Evolutionary conservation across 2,888 invertebrate genomes (phyloP).

Genomic region (Rhagophthalmus giganteus): DNA sequence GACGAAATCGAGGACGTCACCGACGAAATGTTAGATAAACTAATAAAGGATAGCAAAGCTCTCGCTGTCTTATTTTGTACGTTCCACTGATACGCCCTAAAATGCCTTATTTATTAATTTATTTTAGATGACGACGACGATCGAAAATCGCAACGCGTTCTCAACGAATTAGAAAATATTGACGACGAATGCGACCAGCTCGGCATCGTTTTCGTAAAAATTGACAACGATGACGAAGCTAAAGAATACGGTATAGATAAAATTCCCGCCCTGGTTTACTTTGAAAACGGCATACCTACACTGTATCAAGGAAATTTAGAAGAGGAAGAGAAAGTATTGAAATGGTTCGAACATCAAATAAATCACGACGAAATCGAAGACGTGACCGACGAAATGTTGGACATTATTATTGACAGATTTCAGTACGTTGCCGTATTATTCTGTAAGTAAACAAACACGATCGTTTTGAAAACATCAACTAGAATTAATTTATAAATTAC

Average conservation of each 20-base stretch:
- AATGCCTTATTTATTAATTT: no score
- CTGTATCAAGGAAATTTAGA: conserved; percentile 83
- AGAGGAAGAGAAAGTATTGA: conserved; percentile 85
- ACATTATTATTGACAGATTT: conserved; percentile 85
- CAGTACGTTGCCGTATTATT: conserved; percentile 87
- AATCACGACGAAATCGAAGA: conserved; percentile 92
- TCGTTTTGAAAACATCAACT: background rate
- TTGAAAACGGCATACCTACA: conserved; percentile 73
- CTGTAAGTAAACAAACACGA: conserved; percentile 66
- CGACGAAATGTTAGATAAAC: conserved; percentile 89
- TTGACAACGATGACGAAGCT: conserved; percentile 87
- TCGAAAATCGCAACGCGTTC: conserved; percentile 79
- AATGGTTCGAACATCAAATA: conserved; percentile 83
- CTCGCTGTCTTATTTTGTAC: conserved; percentile 90
- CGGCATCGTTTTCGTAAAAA: conserved; percentile 89
- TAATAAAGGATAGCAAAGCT: conserved; percentile 86
- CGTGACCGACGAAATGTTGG: conserved; percentile 92
- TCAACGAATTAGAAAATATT: conserved; percentile 89
- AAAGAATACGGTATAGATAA: conserved; percentile 89
- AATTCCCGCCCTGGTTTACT: conserved; percentile 82
- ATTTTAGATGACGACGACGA: conserved; percentile 83
- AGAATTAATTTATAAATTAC: background rate
- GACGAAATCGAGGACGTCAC: conserved; percentile 95
- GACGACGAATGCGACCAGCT: conserved; percentile 90
- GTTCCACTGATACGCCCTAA: no score